Base-by-base conservation (phyloP, 2,888 invertebrate genomes). In the Pecten maximus region DNA sequence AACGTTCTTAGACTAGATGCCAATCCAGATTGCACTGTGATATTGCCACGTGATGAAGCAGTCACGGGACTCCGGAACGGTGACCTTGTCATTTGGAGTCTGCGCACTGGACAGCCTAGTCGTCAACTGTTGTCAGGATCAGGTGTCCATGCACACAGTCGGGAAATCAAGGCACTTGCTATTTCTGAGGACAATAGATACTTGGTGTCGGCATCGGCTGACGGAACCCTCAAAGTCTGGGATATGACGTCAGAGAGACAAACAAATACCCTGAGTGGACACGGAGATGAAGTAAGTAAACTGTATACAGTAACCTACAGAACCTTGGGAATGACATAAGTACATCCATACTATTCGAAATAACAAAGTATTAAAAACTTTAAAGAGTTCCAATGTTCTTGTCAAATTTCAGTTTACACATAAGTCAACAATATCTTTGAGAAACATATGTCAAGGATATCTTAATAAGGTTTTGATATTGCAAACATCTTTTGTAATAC, bases 41-140 rank as follows among this genome's bases (percentile, higher is more conserved):
- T 96, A 28, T 93, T 97, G 89, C 96, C 96, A 44, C 95, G 95
- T 89, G 96, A 96, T 88, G 96, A 96, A 92, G 96, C 96, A 0
- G 96, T 96, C 28, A 97, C 97, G 44, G 97, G 97, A 40, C 95
- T 96, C 28, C 93, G 96, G 40, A 96, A 96, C 91, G 97, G 97
- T 74, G 96, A 97, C 90, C 94, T 97, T 28, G 95, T 96, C 40
- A 95, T 97, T 89, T 97, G 97, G 97, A 96, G 96, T 91, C 92
- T 97, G 91, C 93, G 95, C 23, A 96, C 96, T 39, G 96, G 96
- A 44, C 95, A 95, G 89, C 94, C 96, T 0, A 95, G 95, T 89
- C 94, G 96, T 35, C 96, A 96, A 93, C 94, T 96, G 44, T 93
- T 96, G 60, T 94, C 94, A 88, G 92, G 95, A 90, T 92, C 94